These are phyloP conservation scores for Falco naumanni DNA, from an alignment of 2,797 vertebrate species.

Conservation along the genomic window DNA sequence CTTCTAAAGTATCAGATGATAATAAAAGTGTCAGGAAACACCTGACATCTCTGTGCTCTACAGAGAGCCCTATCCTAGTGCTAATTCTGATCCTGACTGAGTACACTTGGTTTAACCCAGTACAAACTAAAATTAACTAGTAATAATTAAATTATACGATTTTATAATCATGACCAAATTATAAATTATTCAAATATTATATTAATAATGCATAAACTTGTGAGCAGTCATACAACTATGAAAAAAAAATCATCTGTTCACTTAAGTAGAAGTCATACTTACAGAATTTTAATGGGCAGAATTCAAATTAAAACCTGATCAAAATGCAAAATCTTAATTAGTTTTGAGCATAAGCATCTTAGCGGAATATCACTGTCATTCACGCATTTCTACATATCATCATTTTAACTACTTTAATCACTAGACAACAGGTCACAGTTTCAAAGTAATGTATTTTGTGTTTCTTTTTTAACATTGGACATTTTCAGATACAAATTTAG, in stretches of 20 bases:
- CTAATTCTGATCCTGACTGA: not conserved
- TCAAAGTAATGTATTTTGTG: not conserved
- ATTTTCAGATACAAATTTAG: not conserved
- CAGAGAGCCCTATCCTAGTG: not conserved
- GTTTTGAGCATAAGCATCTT: not conserved
- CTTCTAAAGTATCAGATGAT: not conserved
- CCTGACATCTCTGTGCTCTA: not conserved
- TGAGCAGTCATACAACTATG: not conserved
- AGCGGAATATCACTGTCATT: not conserved
- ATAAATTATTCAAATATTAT: slow-evolving; percentile 17
- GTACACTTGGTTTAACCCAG: not conserved
- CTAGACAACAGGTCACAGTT: not conserved
- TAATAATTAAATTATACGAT: not conserved
- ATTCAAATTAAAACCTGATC: slow-evolving; percentile 38
- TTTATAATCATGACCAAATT: not conserved
- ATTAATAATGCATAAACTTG: not conserved
- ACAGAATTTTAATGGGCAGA: slow-evolving; percentile 26
- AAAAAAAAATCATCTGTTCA: slow-evolving; percentile 18
- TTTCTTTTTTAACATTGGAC: not conserved
- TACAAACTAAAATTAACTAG: not conserved
- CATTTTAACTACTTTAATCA: not conserved
- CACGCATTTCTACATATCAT: not conserved
- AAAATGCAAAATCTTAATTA: slow-evolving; percentile 34
- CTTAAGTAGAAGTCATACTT: not conserved
- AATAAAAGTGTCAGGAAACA: not conserved